Evolutionary conservation across 2,888 invertebrate genomes (phyloP), one percentile per base, ranked within the genome.

Genomic region (Limnephilus auricula): DNA sequence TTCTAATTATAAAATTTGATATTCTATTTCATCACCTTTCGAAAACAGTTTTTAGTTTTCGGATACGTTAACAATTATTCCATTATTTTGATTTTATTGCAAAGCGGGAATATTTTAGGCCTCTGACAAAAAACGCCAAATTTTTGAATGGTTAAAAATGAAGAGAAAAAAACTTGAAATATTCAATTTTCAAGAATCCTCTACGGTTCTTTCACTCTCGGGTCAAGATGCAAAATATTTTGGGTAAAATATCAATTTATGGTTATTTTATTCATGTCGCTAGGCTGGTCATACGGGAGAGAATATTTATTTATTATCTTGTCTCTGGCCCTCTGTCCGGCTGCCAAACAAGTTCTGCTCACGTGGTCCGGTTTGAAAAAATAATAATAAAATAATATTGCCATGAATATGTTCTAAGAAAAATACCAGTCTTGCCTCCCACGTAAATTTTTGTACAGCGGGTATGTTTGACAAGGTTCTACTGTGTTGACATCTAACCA

Each of bases 201-300:
- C 65, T 65, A 65, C 6, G 2, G n/a, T 25, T 65, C 25, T 65
- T 65, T 65, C 6, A 2, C 65, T 18, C n/a, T 65, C 34, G n/a
- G 85, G 30, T 85, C 85, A 85, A 85, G 85, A 85, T 85, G 85
- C 85, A 30, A 85, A 85, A 85, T 85, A 85, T 85, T 40, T 85
- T 85, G 25, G 85, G 85, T n/a, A 84, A 85, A 85, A 85, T 85
- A 85, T 37, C 85, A 40, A 85, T 85, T 85, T 85, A 85, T 85
- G 85, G 85, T 85, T 85, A 85, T 85, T n/a, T 85, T 85, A 85
- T 85, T 85, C 85, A 85, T 85, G 30, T 40, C 37, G 85, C 40
- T 65, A 65, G 65, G 65, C 65, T 25, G 80, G 80, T 80, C 80
- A 80, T 80, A 80, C 10, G 80, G 32, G 31, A 80, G 31, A 32